phyloP scores from a whole-genome alignment of 2,888 invertebrate genomes.

The Lasioglossum morio region DNA sequence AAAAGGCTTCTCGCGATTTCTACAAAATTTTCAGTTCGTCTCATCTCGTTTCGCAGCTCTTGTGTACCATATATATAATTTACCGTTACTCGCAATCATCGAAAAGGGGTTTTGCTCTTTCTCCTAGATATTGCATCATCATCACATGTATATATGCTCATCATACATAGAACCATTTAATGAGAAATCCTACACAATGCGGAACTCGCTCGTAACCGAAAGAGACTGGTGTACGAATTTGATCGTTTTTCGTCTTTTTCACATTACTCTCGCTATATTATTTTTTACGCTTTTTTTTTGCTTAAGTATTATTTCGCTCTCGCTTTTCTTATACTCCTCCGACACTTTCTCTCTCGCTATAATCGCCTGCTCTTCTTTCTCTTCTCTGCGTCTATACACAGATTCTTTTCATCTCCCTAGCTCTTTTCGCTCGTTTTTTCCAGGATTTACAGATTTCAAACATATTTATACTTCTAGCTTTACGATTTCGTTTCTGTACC shows the following conservation, averaged over 20 bases:
- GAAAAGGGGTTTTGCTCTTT: constrained; percentile 62
- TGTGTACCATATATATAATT: constrained; percentile 42
- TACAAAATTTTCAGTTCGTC: constrained; percentile 33
- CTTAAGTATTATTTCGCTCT: constrained; percentile 7
- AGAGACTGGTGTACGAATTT: constrained; percentile 73
- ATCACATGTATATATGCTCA: constrained; percentile 52
- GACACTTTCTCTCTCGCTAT: background rate
- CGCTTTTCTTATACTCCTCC: constrained; percentile 6
- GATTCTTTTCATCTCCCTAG: constrained; percentile 2
- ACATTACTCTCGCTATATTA: constrained; percentile 20
- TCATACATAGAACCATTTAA: constrained; percentile 65
- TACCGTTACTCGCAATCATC: constrained; percentile 71
- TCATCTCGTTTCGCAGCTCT: constrained; percentile 44
- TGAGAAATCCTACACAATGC: constrained; percentile 78
- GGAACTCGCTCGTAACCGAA: constrained; percentile 83
- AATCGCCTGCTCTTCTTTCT: constrained; percentile 14
- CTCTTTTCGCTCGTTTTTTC: constrained; percentile 49
- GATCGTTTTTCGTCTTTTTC: constrained; percentile 69
- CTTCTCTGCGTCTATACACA: constrained; percentile 15
- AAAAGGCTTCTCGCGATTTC: constrained; percentile 72
- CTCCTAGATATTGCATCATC: constrained; percentile 61
- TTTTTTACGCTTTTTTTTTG: constrained; percentile 30
- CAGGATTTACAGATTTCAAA: constrained; percentile 39
- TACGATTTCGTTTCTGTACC: constrained; percentile 9
- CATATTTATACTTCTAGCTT: constrained; percentile 12